Conservation (phyloP, 2,888 invertebrate genomes). For the Formica aserva region DNA sequence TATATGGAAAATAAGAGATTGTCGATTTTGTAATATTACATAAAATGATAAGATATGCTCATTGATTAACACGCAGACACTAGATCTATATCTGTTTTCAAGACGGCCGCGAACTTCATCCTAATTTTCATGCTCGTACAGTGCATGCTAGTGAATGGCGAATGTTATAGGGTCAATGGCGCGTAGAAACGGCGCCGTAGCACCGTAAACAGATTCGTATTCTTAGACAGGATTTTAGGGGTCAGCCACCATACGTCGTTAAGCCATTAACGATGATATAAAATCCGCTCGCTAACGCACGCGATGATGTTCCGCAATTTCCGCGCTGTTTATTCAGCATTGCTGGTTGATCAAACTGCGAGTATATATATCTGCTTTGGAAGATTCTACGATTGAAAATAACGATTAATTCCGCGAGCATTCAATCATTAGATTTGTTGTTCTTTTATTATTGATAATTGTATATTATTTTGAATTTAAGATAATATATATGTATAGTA, state of each 20-base stretch:
- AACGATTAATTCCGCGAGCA: slow-evolving; percentile 10
- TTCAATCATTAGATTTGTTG: neutral
- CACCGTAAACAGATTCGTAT: slow-evolving; percentile 73
- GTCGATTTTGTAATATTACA: neutral
- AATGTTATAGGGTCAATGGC: slow-evolving; percentile 74
- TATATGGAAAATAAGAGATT: neutral
- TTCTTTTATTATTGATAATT: neutral
- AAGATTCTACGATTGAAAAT: slow-evolving; percentile 12
- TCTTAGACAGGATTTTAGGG: slow-evolving; percentile 71
- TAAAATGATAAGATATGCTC: neutral
- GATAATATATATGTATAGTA: too few species aligned
- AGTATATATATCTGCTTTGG: neutral
- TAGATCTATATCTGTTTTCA: slow-evolving; percentile 16
- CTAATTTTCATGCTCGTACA: slow-evolving; percentile 38
- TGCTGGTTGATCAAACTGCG: neutral
- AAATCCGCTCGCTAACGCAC: slow-evolving; percentile 53
- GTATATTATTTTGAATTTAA: too few species aligned
- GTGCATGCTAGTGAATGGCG: slow-evolving; percentile 48
- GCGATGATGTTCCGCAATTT: slow-evolving; percentile 46
- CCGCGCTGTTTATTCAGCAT: slow-evolving; percentile 34
- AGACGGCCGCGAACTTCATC: slow-evolving; percentile 25
- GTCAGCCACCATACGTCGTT: slow-evolving; percentile 64
- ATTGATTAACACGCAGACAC: neutral
- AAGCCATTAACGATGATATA: slow-evolving; percentile 69
- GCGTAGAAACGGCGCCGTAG: slow-evolving; percentile 62